These are phyloP conservation scores for Octopus bimaculoides DNA, from an alignment of 1,140 invertebrate genomes.

Conservation along the genomic window DNA sequence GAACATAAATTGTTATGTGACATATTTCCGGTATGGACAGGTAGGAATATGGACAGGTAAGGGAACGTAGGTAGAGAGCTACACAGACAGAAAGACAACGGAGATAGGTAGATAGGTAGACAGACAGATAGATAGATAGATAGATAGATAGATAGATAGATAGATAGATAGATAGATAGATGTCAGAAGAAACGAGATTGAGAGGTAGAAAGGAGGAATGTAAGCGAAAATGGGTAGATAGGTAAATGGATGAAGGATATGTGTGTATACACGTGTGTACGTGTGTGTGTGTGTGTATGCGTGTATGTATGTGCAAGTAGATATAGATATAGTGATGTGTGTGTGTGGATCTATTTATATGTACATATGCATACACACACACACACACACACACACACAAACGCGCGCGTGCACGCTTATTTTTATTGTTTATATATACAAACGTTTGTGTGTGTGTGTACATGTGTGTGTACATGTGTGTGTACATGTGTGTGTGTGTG, in stretches of 20 bases:
- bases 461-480: neutral
- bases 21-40: too few species aligned
- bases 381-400: neutral
- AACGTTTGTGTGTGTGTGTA: neutral
- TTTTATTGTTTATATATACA: neutral
- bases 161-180: neutral
- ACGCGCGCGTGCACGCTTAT: neutral
- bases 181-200: neutral
- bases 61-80: too few species aligned
- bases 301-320: neutral
- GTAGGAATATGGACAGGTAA: too few species aligned
- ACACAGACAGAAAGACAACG: too few species aligned
- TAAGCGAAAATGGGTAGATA: neutral
- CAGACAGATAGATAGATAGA: neutral
- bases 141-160: neutral
- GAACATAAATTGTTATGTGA: too few species aligned
- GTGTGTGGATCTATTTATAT: neutral
- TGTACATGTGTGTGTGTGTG: neutral
- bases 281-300: conserved; percentile 1
- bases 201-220: neutral
- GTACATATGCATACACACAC: neutral
- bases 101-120: neutral
- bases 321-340: neutral
- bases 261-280: neutral
- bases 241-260: neutral